Evolutionary conservation across 1,140 invertebrate species (phyloP), one percentile per base, ranked within the genome.

Genomic region (Calycopis cecrops): DNA sequence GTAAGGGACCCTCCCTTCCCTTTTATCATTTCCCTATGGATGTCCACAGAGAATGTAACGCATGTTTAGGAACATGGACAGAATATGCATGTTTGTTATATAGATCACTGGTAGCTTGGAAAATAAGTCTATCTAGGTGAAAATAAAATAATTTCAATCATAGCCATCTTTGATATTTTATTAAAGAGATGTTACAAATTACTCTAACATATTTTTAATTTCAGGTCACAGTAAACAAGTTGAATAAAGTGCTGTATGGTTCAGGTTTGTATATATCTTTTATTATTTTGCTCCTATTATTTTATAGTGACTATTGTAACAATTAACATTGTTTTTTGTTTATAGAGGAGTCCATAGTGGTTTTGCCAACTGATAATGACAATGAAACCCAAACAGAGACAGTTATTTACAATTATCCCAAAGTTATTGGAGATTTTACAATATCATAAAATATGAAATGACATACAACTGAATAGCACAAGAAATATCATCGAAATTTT

Each of bases 171-270:
- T 28, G 6, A 28, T 3, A 6, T 3, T 28, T 28, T 28, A 6
- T 28, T 6, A 28, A 28, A 28, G 35, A 21, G 33, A 37, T 18
- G 14, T 48, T 18, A n/a, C 2, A 55, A 48, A 48, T 48, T n/a
- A 12, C 17, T 6, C 18, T 1, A 35, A 49, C 37, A 35, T 34
- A 34, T 53, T 38, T 57, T 42, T 48, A 55, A 38, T 64, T 52
- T 59, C 72, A 85, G 82, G 79, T 85, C 7, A 80, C 82, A 53
- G 72, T 85, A 42, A 82, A 79, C 55, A 85, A 85, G 59, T 55
- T 85, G 16, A 85, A 73, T 57, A 85, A 82, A 73, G 70, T 76
- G 35, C 79, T 80, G 52, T 72, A 83, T 14, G 60, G 83, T 11
- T 83, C 76, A 72, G 71, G 73, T 64, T 14, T 73, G 82, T 83